phyloP scores from a whole-genome alignment of 2,797 vertebrate genomes.

The Perdix hodgsoniae region DNA sequence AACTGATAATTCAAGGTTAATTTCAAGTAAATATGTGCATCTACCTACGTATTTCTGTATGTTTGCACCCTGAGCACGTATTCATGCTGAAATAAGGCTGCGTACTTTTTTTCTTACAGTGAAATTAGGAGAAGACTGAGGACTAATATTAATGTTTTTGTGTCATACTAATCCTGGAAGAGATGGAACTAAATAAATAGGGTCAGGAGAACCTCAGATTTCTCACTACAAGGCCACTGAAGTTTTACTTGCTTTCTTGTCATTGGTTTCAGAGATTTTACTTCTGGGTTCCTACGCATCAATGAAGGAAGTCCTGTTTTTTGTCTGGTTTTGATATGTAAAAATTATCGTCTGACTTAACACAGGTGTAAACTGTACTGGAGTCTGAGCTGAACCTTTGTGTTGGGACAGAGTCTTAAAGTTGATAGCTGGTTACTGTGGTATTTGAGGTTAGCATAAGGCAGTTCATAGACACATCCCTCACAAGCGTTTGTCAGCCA shows the following conservation, averaged over 20 bases:
- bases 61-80: not conserved
- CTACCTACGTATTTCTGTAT: not conserved
- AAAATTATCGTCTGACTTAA: not conserved
- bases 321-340: not conserved
- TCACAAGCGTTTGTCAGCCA: not conserved
- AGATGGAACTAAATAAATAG: not conserved
- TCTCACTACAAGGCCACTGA: not conserved
- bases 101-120: not conserved
- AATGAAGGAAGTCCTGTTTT: not conserved
- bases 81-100: not conserved
- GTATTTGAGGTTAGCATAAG: not conserved
- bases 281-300: not conserved
- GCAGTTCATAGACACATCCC: not conserved
- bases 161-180: not conserved
- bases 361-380: not conserved
- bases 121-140: not conserved
- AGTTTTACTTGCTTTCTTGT: not conserved
- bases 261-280: not conserved
- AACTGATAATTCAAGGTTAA: not conserved
- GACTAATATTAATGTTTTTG: not conserved
- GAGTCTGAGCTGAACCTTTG: not conserved
- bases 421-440: not conserved
- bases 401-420: not conserved
- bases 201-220: not conserved
- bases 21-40: not conserved